Evolutionary conservation across 2,888 invertebrate species (phyloP).

Genomic region (Ceriagrion tenellum): DNA sequence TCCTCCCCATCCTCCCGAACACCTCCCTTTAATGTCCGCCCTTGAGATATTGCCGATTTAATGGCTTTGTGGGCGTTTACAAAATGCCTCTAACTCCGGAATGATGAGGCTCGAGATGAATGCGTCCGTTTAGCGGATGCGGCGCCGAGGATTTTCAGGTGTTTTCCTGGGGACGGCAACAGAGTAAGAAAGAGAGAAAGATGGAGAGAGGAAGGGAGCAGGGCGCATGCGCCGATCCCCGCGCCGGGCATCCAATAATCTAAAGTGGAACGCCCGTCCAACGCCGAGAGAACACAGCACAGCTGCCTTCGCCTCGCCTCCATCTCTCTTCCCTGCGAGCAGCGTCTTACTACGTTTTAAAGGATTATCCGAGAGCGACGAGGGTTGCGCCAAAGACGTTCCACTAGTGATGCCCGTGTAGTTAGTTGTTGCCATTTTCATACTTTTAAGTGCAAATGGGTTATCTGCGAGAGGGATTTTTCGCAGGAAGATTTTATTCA

Average conservation of each 20-base stretch:
- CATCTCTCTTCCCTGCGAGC: neutral
- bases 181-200: neutral
- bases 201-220: neutral
- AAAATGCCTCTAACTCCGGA: conserved; percentile 57
- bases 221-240: conserved; percentile 20
- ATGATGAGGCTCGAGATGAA: conserved; percentile 64
- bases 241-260: conserved; percentile 61
- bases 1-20: neutral
- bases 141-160: conserved; percentile 59
- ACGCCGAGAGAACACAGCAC: conserved; percentile 41
- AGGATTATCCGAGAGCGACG: conserved; percentile 37
- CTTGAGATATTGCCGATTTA: conserved; percentile 63
- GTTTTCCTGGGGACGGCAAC: conserved; percentile 32
- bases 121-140: conserved; percentile 58
- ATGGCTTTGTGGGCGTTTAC: conserved; percentile 57
- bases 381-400: neutral
- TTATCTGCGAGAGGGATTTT: neutral
- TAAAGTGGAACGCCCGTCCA: conserved; percentile 65
- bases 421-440: neutral
- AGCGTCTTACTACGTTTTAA: conserved; percentile 52
- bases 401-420: neutral
- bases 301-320: neutral
- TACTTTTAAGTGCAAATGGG: neutral
- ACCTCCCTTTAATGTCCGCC: conserved; percentile 1
- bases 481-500: neutral